Percentiles rank a stretch among this genome's conserved stretches.
Evolutionary conservation across 1,140 invertebrate genomes (phyloP).

Genomic region (Anagrus nilaparvatae): DNA sequence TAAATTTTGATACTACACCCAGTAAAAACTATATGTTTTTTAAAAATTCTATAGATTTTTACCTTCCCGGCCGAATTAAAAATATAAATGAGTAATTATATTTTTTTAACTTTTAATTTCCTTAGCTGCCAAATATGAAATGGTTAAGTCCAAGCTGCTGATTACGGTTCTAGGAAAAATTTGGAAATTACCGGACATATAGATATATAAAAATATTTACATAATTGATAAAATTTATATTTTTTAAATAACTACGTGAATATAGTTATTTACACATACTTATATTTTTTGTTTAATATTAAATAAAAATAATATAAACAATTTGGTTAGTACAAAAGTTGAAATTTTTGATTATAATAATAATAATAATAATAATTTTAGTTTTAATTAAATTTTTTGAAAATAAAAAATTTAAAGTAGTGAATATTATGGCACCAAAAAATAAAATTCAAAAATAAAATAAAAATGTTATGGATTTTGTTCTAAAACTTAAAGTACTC

Average conservation of each 20-base stretch:
- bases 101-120: conserved; percentile 29
- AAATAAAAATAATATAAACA: conserved; percentile 93
- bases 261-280: too few relatives aligned
- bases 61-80: too few relatives aligned
- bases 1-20: too few relatives aligned
- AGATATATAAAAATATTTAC: conserved; percentile 93
- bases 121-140: conserved; percentile 89
- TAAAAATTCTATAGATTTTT: too few relatives aligned
- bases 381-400: too few relatives aligned
- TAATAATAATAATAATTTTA: conserved; percentile 48
- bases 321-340: conserved; percentile 82
- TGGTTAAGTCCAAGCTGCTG: conserved; percentile 97
- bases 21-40: too few relatives aligned
- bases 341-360: conserved; percentile 86
- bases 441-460: too few relatives aligned
- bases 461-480: too few relatives aligned
- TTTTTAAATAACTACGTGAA: conserved; percentile 99
- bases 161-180: conserved; percentile 95
- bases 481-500: too few relatives aligned
- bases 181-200: conserved; percentile 95
- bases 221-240: conserved; percentile 94
- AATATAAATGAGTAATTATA: too few relatives aligned
- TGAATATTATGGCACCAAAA: too few relatives aligned
- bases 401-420: too few relatives aligned
- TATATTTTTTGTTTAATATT: conserved; percentile 88